phyloP scores from a whole-genome alignment of 2,113 vertebrate genomes.

The Danionella cerebrum region DNA sequence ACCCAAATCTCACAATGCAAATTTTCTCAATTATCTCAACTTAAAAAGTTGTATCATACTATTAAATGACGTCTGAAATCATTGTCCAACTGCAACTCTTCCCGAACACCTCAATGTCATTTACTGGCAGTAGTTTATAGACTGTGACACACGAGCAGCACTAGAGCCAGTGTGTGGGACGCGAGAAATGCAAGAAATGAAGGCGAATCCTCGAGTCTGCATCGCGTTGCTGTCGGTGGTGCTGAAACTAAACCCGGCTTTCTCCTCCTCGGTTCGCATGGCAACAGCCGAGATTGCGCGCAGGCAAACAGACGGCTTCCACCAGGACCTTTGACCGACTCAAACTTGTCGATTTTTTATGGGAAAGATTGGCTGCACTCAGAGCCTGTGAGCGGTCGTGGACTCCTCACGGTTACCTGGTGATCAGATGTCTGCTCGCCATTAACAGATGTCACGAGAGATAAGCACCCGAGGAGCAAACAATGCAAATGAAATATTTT shows the following conservation, averaged over 20 bases:
- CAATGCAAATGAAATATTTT: conserved; percentile 30
- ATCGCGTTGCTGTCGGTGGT: conserved; percentile 43
- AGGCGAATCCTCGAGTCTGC: not conserved
- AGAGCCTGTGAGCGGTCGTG: conserved; percentile 12
- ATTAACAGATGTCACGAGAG: conserved; percentile 42
- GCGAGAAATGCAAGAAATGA: not conserved
- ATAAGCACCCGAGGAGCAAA: conserved; percentile 37
- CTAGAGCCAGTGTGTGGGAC: not conserved
- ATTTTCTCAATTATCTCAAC: too few relatives aligned
- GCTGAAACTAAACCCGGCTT: conserved; percentile 48
- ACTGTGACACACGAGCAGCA: too few relatives aligned
- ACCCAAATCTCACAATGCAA: too few relatives aligned
- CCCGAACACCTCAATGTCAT: not conserved
- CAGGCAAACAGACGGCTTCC: conserved; percentile 17
- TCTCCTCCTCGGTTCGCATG: conserved; percentile 22
- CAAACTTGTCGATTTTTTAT: conserved; percentile 31
- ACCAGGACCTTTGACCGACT: conserved; percentile 36
- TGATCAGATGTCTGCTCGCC: conserved; percentile 20
- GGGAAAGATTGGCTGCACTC: conserved; percentile 34
- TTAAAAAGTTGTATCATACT: too few relatives aligned
- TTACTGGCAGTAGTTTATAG: not conserved
- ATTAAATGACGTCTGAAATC: too few relatives aligned
- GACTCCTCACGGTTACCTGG: conserved; percentile 44
- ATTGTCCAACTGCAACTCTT: too few relatives aligned
- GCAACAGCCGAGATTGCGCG: conserved; percentile 18